Evolutionary conservation across 2,888 invertebrate genomes (phyloP), one percentile per base, ranked within the genome.

Genomic region (Eurytoma californica): DNA sequence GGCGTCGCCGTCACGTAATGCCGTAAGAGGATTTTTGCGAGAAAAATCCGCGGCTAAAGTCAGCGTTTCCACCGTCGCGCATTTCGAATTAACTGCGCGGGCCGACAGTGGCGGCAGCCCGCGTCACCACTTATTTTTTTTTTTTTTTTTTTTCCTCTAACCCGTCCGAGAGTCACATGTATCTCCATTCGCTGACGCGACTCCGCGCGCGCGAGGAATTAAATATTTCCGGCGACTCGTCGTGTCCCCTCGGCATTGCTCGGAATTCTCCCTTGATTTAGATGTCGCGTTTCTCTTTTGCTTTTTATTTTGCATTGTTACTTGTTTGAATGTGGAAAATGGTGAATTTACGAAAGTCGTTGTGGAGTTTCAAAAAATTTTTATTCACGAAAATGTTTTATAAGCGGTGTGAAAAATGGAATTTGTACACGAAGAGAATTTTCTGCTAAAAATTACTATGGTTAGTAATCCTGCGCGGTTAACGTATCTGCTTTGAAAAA

Each of bases 221-320:
- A 78, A 78, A 78, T 78, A 73, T 73, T 78, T 78, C 68, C 73
- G 68, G 16, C 63, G 14, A 3, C 60, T 67, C 49, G 9, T 14
- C 65, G 49, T 63, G 55, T 39, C 65, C 65, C n/a, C 47, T 18
- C 5, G 16, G 18, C 53, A 16, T 13, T 24, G 12, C 51, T 53
- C 72, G 24, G 14, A 13, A 53, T 58, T 72, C 67, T 60, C 30
- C 57, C 49, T 66, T 70, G 65, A 69, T 69, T 76, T 61, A 68
- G 20, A 66, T 66, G 55, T n/a, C 3, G 51, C n/a, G 13, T 14
- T 53, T 53, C 14, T n/a, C 2, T 53, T 14, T 16, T 53, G 39
- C 39, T 9, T 39, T 39, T 39, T 39, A 39, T 39, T 39, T 39
- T 39, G 39, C 39, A 39, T 39, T 7, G 39, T 39, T 39, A 39